These are phyloP conservation scores for Pammene fasciana DNA, from an alignment of 2,888 invertebrate genomes.

Conservation along the genomic window DNA sequence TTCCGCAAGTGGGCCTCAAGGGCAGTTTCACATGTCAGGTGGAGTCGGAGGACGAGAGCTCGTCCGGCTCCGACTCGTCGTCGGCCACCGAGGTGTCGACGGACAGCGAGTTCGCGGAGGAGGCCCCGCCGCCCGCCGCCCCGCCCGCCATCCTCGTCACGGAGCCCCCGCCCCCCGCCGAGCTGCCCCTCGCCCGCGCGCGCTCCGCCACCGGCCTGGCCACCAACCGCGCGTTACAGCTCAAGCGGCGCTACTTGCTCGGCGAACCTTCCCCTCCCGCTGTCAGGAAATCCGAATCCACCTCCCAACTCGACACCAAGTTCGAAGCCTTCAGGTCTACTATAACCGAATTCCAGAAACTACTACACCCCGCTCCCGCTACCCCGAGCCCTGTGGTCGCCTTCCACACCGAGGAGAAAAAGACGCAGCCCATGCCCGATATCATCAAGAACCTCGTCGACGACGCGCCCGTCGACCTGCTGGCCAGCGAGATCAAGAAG, in stretches of 20 bases:
- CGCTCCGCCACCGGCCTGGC: constrained; percentile 94
- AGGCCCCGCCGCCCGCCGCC: constrained; percentile 86
- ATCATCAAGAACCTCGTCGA: constrained; percentile 79
- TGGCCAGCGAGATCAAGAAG: constrained; percentile 64
- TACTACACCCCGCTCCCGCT: constrained; percentile 88
- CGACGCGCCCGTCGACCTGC: constrained; percentile 71
- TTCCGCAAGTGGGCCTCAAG: constrained; percentile 41
- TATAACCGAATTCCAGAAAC: constrained; percentile 94
- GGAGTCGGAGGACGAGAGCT: constrained; percentile 82
- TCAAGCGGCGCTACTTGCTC: constrained; percentile 92
- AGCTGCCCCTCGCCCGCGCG: constrained; percentile 90
- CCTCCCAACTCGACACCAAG: constrained; percentile 92
- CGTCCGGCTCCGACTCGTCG: constrained; percentile 89
- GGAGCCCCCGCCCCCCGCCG: constrained; percentile 87
- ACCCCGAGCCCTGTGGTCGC: constrained; percentile 54
- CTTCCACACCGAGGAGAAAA: constrained; percentile 68
- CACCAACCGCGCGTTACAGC: constrained; percentile 92
- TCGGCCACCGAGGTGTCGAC: constrained; percentile 96
- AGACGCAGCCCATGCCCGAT: constrained; percentile 84
- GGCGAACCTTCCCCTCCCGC: constrained; percentile 88
- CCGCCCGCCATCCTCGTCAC: constrained; percentile 90
- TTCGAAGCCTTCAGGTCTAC: constrained; percentile 92
- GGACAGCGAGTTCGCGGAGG: constrained; percentile 95
- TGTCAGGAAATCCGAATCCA: constrained; percentile 91
- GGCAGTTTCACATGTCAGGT: constrained; percentile 57